A percentile compares a stretch with the other conserved stretches of the same genome.
Conservation (phyloP, 2,113 vertebrate species). For the Eulemur rufifrons region DNA sequence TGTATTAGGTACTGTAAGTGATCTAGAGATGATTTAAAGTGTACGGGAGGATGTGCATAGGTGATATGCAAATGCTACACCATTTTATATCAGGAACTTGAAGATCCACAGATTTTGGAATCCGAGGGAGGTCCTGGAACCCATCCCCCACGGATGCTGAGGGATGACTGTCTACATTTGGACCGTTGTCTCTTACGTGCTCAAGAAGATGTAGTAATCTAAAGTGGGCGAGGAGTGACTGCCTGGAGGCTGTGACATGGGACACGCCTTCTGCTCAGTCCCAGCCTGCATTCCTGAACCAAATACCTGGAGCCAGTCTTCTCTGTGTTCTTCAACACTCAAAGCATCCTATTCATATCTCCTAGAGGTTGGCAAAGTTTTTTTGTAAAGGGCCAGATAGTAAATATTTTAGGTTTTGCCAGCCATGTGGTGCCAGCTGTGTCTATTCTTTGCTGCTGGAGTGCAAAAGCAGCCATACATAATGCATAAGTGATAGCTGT, state of each 20-base stretch:
- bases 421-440: neutral
- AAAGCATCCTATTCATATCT: neutral
- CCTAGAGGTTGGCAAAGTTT: neutral
- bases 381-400: neutral
- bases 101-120: too few relatives aligned
- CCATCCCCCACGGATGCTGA: too few relatives aligned
- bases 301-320: neutral
- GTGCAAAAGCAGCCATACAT: neutral
- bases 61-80: too few relatives aligned
- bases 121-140: too few relatives aligned
- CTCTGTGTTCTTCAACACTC: neutral
- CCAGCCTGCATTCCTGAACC: neutral
- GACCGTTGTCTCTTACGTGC: neutral
- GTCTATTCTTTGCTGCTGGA: neutral
- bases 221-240: neutral
- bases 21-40: too few relatives aligned
- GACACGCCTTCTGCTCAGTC: neutral
- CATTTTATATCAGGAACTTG: too few relatives aligned
- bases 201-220: neutral
- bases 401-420: neutral
- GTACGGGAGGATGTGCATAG: too few relatives aligned
- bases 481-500: neutral
- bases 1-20: too few relatives aligned
- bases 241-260: neutral
- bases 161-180: neutral